Base-by-base conservation (phyloP, 2,888 invertebrate genomes). In the Hydropsyche betteni region DNA sequence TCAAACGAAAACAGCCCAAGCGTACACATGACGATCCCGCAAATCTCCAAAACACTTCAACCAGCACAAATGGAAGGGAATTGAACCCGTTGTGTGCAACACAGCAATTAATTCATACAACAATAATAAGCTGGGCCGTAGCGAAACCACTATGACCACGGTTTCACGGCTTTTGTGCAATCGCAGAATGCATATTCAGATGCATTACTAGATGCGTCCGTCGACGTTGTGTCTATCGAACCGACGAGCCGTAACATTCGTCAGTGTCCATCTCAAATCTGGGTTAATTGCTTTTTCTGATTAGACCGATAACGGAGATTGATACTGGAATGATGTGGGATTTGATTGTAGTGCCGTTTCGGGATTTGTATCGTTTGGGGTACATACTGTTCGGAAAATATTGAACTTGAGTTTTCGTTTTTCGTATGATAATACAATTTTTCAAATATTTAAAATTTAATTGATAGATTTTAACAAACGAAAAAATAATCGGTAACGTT, bases 231-330 rank as follows among this genome's bases (percentile, higher is more conserved):
- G 53, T 53, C 53, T 14, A 53, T 53, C 12, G n/a, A 0, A 2
- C 12, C 10, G n/a, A 53, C 14, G 14, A 14, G n/a, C 53, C 53
- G 53, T 16, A 24, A 58, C 58, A 58, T 58, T 58, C 58, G 16
- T 58, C 58, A 58, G 24, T 58, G 14, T 8, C 58, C 8, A n/a
- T 16, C 58, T 14, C 58, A 5, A 58, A 58, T 58, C 16, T 58
- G 58, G 58, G 58, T 58, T 58, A 58, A 58, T 58, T 58, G 58
- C 58, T 58, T 58, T 58, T 58, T 58, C 14, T 58, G 24, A 58
- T 58, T 24, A 58, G 16, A 24, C 16, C 58, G 58, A 58, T 24
- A 58, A 44, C 10, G 44, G 24, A 24, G 24, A 24, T 10, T 44
- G 44, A 8, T 44, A 10, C 10, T 10, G 44, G 44, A 44, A 2